Conservation (phyloP, 2,888 invertebrate genomes). For the Melanostoma mellinum region DNA sequence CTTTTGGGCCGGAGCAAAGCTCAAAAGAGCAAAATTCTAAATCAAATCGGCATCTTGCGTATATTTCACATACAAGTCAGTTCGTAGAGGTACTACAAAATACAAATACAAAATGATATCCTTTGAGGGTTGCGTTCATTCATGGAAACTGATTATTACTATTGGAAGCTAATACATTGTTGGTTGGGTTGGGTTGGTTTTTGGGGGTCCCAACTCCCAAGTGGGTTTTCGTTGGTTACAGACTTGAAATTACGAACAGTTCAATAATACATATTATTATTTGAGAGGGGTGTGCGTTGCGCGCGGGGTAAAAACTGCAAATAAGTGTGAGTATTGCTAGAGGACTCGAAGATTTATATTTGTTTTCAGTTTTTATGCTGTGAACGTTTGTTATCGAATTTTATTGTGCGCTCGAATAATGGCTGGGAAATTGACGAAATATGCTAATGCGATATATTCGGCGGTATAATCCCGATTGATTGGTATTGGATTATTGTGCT, state of each 20-base stretch:
- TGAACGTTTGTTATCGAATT: conserved; percentile 47
- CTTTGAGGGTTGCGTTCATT: conserved; percentile 42
- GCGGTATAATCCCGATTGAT: conserved; percentile 67
- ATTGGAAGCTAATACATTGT: conserved; percentile 55
- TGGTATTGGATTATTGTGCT: conserved; percentile 46
- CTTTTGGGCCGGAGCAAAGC: conserved; percentile 13
- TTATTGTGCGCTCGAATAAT: conserved; percentile 64
- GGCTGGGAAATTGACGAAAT: conserved; percentile 63
- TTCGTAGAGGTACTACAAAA: neutral
- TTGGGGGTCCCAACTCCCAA: conserved; percentile 2
- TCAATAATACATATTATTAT: conserved; percentile 21
- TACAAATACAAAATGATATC: conserved; percentile 40
- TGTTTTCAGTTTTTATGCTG: conserved; percentile 44
- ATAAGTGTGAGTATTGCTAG: conserved; percentile 1
- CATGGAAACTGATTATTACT: conserved; percentile 53
- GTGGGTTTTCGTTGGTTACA: neutral
- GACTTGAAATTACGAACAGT: conserved; percentile 1
- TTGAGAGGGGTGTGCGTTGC: neutral
- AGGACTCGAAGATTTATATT: conserved; percentile 63
- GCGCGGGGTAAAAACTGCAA: neutral
- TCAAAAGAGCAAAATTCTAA: conserved; percentile 37
- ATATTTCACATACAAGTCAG: conserved; percentile 15
- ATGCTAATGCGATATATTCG: conserved; percentile 68
- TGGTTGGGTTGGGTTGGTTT: neutral
- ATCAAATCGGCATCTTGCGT: conserved; percentile 22